Evolutionary conservation across 2,888 invertebrate genomes (phyloP), one percentile per base, ranked within the genome.

Genomic region (Stramonita haemastoma): DNA sequence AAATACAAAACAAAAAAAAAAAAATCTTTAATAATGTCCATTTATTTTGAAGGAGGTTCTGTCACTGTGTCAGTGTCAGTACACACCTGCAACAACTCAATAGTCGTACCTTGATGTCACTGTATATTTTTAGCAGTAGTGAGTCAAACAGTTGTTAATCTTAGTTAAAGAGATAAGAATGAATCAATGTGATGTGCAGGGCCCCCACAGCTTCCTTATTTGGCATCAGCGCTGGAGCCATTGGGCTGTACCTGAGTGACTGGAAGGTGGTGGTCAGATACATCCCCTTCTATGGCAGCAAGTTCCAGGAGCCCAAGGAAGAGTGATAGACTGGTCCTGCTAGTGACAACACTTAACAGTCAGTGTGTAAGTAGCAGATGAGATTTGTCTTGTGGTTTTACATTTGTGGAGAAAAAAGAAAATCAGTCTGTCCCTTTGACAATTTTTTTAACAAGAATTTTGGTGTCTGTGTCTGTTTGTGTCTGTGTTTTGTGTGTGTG

Each of bases 251-350:
- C 86, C 73, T 92, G 57, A 91, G 91, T 60, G 92, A 92, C 83
- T 92, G 92, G 92, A 91, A 89, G 84, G 89, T 91, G 11, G 85
- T 91, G 57, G 88, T 89, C 15, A 57, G 87, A 17, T 90, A 90
- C 79, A 90, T 92, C 56, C 92, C 92, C n/a, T 92, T 87, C 88
- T 91, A 91, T 79, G 89, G 91, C 22, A 77, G 83, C 34, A 91
- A 91, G 89, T 91, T 90, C 79, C 83, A 88, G 36, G 89, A 90
- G 11, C 73, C 87, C 57, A 83, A 89, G 34, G 57, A 89, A 36
- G 66, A 89, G n/a, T 86, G 86, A 86, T 57, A 17, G 86, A 34
- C 29, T 15, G 34, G 86, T 86, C 46, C 26, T 81, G 57, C 32
- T 32, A 22, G 13, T 60, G 34, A 26, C 26, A 22, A 34, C n/a